phyloP scores from a whole-genome alignment of 92 coral and sea anemone species.

The Ricordea florida region DNA sequence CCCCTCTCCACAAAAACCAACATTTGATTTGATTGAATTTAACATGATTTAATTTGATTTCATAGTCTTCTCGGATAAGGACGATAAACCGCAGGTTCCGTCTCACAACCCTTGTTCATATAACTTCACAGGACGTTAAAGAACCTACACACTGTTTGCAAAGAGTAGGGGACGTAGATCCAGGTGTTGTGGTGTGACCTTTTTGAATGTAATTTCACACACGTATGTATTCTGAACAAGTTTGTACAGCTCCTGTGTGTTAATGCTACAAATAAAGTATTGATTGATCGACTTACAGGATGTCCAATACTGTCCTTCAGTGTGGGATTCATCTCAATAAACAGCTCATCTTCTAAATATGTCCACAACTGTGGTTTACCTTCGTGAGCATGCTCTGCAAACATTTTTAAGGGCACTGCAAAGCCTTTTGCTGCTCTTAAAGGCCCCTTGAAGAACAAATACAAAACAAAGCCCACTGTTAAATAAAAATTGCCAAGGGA shows the following conservation, averaged over 20 bases:
- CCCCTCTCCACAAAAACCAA: too few species aligned
- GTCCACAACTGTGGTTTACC: slow-evolving; percentile 80
- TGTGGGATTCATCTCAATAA: slow-evolving; percentile 84
- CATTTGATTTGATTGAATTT: too few species aligned
- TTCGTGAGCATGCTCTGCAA: slow-evolving; percentile 72
- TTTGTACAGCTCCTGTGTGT: neutral
- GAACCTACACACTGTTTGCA: too few species aligned
- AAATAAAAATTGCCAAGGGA: neutral
- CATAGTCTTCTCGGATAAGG: too few species aligned
- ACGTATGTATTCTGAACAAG: too few species aligned
- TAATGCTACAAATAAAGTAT: neutral
- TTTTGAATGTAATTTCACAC: too few species aligned
- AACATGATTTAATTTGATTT: too few species aligned
- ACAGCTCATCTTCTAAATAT: slow-evolving; percentile 81
- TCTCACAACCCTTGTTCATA: too few species aligned
- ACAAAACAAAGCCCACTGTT: neutral
- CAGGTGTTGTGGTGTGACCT: too few species aligned
- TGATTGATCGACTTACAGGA: slow-evolving; percentile 49
- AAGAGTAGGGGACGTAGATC: too few species aligned
- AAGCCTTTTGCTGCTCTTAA: slow-evolving; percentile 73
- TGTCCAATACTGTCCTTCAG: slow-evolving; percentile 66
- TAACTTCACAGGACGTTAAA: too few species aligned
- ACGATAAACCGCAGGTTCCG: too few species aligned
- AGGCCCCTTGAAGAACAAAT: slow-evolving; percentile 48
- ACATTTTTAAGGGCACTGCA: slow-evolving; percentile 63